Conservation (phyloP, 1,140 invertebrate genomes). For the roundworm (Caenorhabditis elegans) region WBcel235 BX284603.4:9370001-9370500, state of each 20-base stretch:
- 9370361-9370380: conserved; percentile 12
- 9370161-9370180: neutral
- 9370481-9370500: too few relatives aligned
- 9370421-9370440: too few relatives aligned
- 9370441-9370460: too few relatives aligned
- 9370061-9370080: neutral
- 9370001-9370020: neutral
- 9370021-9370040: too few relatives aligned
- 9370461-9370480: too few relatives aligned
- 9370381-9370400: neutral
- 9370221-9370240: too few relatives aligned
- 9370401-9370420: neutral
- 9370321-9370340: too few relatives aligned
- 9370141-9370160: conserved; percentile 17
- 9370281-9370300: too few relatives aligned
- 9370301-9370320: neutral
- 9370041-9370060: too few relatives aligned
- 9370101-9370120: conserved; percentile 20
- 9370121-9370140: neutral
- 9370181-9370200: too few relatives aligned
- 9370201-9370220: too few relatives aligned
- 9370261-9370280: too few relatives aligned
- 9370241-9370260: neutral
- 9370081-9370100: neutral
- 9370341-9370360: neutral